Base-by-base conservation (phyloP, 2,888 invertebrate genomes). In the Uropetala carovei region DNA sequence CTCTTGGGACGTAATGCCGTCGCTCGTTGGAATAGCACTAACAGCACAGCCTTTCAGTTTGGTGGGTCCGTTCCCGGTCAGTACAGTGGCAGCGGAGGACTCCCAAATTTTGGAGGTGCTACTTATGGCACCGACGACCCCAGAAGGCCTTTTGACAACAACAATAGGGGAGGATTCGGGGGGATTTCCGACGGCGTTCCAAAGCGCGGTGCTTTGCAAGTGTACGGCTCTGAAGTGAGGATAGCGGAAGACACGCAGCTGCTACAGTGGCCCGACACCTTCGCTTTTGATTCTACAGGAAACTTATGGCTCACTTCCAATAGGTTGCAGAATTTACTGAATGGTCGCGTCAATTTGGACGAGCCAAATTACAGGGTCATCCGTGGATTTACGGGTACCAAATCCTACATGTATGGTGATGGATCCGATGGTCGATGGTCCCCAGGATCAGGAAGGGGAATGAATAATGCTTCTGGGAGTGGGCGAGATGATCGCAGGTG, bases 241-340 rank as follows among this genome's bases (percentile, higher is more conserved):
- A 89, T 89, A 43, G 96, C 97, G 8, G 96, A 96, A 93, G 97
- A 97, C 94, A 95, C 96, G 84, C 96, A 96, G 92, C 96, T 96
- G 94, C 96, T 97, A 93, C 97, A 97, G 94, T 97, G 97, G 97
- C 96, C 97, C 0, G 97, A 97, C 94, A 96, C 97, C 7, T 97
- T 97, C 94, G 96, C 96, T 2, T 94, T 95, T 94, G 97, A 97
- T 94, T 97, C 97, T 94, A 96, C 96, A 93, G 95, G 95, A 92
- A 96, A 96, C 94, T 95, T 97, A 11, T 97, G 96, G 94, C 96
- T 97, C 14, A 95, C 97, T 14, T 95, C 97, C n/a, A 97, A 97
- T 94, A 95, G 96, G 91, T 94, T 97, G 93, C 97, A 96, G 93
- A 96, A 96, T 94, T 97, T 97, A 94, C 96, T 97, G 68, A 96